Conservation (phyloP, 2,797 vertebrate genomes). For the Pipistrellus kuhlii region DNA sequence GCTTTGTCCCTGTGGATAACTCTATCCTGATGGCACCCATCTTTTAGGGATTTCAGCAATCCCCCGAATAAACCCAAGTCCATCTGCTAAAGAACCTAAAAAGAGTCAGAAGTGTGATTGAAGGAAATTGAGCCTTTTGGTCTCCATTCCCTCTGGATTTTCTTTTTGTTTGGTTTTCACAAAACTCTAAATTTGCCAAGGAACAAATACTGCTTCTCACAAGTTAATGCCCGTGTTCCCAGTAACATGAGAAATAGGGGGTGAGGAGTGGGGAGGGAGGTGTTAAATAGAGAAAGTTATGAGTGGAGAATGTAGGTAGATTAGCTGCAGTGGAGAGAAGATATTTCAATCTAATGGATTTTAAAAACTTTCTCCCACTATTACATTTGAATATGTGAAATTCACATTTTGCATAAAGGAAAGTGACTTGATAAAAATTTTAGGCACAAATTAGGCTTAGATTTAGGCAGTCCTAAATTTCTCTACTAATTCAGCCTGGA, state of each 20-base stretch:
- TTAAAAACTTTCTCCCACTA: neutral
- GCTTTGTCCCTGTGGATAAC: constrained; percentile 76
- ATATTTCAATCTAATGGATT: neutral
- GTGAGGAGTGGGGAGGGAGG: accelerated
- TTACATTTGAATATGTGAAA: neutral
- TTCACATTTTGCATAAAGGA: neutral
- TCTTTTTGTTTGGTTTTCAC: constrained; percentile 65
- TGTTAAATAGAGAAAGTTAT: neutral
- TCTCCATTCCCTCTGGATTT: constrained; percentile 66
- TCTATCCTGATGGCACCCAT: constrained; percentile 72
- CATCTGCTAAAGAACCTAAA: constrained; percentile 78
- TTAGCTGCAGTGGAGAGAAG: neutral
- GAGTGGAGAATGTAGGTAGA: neutral
- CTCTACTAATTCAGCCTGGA: neutral
- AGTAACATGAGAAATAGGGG: neutral
- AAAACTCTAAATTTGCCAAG: constrained; percentile 57
- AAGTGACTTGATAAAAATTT: neutral
- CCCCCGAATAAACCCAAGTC: constrained; percentile 75
- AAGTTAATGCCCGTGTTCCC: neutral
- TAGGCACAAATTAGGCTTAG: neutral
- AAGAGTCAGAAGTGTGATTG: constrained; percentile 73
- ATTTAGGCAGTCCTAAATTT: neutral
- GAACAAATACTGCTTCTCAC: constrained; percentile 40
- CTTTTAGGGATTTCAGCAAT: constrained; percentile 80
- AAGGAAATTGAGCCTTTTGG: constrained; percentile 77